These are phyloP conservation scores for Eubucco bourcierii DNA, from an alignment of 2,113 vertebrate genomes.

Conservation along the genomic window DNA sequence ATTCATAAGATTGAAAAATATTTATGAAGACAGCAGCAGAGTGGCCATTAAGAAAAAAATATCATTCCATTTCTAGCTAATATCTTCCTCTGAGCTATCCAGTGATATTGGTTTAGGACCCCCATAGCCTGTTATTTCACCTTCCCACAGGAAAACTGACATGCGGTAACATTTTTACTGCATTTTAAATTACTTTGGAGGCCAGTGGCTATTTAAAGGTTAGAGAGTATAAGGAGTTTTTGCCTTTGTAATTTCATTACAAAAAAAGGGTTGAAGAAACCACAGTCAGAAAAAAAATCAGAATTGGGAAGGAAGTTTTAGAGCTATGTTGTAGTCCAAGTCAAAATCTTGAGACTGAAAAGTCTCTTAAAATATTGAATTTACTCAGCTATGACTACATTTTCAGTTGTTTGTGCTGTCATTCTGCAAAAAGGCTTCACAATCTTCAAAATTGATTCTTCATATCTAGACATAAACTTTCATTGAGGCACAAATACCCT, in stretches of 20 bases:
- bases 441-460: constrained; percentile 38
- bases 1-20: not conserved
- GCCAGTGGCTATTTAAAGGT: not conserved
- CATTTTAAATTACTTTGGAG: constrained; percentile 29
- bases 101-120: not conserved
- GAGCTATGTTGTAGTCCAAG: not conserved
- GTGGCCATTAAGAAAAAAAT: not conserved
- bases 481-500: constrained; percentile 18
- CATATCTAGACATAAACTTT: not conserved
- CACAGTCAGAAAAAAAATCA: not conserved
- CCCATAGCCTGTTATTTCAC: not conserved
- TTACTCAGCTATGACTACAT: constrained; percentile 4
- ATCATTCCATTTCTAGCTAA: not conserved
- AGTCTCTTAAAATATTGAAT: not conserved
- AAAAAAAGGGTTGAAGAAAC: not conserved
- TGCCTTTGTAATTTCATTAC: not conserved
- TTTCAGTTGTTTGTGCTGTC: constrained; percentile 20
- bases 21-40: not conserved
- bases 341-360: not conserved
- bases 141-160: not conserved
- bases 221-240: not conserved
- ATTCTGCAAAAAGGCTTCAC: constrained; percentile 47
- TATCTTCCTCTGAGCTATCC: not conserved
- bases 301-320: not conserved
- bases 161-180: constrained; percentile 23